Base-by-base conservation (phyloP, 2,888 invertebrate species). In the Hypomecis punctinalis region DNA sequence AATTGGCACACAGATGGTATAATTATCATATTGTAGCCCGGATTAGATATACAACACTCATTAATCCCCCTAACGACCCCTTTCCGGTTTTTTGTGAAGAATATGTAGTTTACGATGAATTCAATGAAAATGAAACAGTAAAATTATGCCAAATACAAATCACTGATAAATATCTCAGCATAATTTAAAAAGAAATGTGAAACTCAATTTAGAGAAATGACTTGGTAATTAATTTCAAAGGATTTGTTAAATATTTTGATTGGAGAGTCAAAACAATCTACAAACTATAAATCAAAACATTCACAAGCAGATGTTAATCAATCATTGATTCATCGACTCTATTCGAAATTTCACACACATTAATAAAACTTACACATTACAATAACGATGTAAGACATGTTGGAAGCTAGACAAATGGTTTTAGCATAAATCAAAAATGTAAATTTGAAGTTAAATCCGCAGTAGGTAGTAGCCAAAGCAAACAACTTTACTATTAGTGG, bases 371-470 rank as follows among this genome's bases (percentile, higher is more conserved):
- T 39, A 36, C 43, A 36, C 47, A 47, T 36, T 13, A 46, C 43
- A 10, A 51, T 48, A 46, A 47, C 8, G 33, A 39, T 5, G 5
- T 8, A 58, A 43, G 53, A 58, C 42, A 53, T 40, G 54, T 45
- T 23, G 23, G 23, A 23, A 23, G 23, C 23, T 49, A 48, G 48
- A 58, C 42, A 58, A 58, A 63, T 57, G 23, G 43, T 36, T n/a
- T 58, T 11, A 48, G 46, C 48, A 45, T 65, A 39, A 56, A 60
- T 62, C 55, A 59, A 13, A 40, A 13, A 51, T 53, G 6, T 47
- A 35, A 35, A 52, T 37, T 35, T n/a, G 23, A 23, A 3, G 23
- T 23, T 23, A 23, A 23, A 23, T 2, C 23, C 23, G 3, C 23
- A 23, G 23, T 23, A 23, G 23, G 23, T 23, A 23, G 23, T 23